These are phyloP conservation scores for Caenorhabditis virilis DNA, from an alignment of 2,888 invertebrate genomes.

Conservation along the genomic window DNA sequence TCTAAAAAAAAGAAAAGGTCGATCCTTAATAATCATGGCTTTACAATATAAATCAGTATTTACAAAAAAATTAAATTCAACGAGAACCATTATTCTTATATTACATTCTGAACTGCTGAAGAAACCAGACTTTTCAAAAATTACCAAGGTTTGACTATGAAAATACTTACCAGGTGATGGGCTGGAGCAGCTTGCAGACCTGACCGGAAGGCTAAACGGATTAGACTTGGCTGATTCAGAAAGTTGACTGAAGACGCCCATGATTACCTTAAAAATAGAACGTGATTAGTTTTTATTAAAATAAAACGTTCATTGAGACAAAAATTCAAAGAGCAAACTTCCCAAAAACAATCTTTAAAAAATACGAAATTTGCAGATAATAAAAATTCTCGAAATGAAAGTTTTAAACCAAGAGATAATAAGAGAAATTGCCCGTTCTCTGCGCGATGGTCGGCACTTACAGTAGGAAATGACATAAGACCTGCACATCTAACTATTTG, in stretches of 20 bases:
- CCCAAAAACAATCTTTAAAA: too few relatives aligned
- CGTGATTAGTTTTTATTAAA: neutral
- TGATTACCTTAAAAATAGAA: constrained; percentile 34
- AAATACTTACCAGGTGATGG: constrained; percentile 17
- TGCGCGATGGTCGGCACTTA: constrained; percentile 37
- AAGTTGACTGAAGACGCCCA: constrained; percentile 63
- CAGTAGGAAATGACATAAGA: constrained; percentile 6
- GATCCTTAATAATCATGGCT: too few relatives aligned
- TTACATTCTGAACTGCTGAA: too few relatives aligned
- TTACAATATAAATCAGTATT: too few relatives aligned
- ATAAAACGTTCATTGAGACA: neutral
- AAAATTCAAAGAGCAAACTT: neutral
- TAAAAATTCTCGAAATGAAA: too few relatives aligned
- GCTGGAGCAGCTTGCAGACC: constrained; percentile 51
- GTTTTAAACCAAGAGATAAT: too few relatives aligned
- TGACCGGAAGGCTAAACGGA: constrained; percentile 61
- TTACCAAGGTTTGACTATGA: neutral
- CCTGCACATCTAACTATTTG: constrained; percentile 38
- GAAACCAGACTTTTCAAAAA: too few relatives aligned
- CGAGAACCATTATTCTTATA: too few relatives aligned
- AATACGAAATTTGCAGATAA: too few relatives aligned
- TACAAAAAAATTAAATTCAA: too few relatives aligned
- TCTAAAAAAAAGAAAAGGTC: too few relatives aligned
- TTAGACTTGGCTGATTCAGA: constrained; percentile 54
- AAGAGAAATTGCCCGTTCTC: constrained; percentile 24